Base-by-base conservation (phyloP, 2,797 vertebrate species). In the Emys orbicularis region DNA sequence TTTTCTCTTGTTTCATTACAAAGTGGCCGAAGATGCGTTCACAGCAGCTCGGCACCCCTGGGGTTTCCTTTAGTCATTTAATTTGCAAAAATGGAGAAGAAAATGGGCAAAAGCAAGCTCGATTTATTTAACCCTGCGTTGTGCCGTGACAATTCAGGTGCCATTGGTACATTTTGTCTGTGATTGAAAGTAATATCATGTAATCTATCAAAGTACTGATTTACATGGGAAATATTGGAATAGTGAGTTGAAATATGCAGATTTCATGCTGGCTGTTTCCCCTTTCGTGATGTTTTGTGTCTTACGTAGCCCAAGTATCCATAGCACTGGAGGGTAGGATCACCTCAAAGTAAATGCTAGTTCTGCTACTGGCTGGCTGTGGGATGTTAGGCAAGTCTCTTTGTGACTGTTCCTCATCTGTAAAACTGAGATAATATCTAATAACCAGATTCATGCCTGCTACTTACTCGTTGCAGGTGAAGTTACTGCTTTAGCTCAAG, bases 1-100 rank as follows among this genome's bases (percentile, higher is more conserved):
- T 7, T 87, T 57, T 94, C 94, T 90, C 80, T 80, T 87, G 54
- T 92, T 89, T 91, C 52, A 6, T 47, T 92, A 86, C 29, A 8
- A 47, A 82, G 53, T 23, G 44, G 18, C 49, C 90, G 72, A 88
- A 84, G 13, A 52, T 87, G 8, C 12, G 81, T 57, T 95, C 27
- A 23, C 59, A 90, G 79, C 79, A 87, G 81, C 31, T 53, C 56
- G 88, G 81, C 50, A 82, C 19, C n/a, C 56, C 84, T 47, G 11
- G 88, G 6, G 8, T 56, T 93, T 92, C 81, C 15, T 84, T 85
- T 91, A 49, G 12, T 85, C 47, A 68, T 65, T 52, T 61, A 16
- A 44, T 49, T 95, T 92, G 19, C 25, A 84, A 82, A 93, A 93
- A 77, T 9, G 5, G 81, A 90, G 6, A 41, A 92, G 90, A 85